Evolutionary conservation across 1,140 invertebrate genomes (phyloP).

Genomic region (Agrypnia vestita): DNA sequence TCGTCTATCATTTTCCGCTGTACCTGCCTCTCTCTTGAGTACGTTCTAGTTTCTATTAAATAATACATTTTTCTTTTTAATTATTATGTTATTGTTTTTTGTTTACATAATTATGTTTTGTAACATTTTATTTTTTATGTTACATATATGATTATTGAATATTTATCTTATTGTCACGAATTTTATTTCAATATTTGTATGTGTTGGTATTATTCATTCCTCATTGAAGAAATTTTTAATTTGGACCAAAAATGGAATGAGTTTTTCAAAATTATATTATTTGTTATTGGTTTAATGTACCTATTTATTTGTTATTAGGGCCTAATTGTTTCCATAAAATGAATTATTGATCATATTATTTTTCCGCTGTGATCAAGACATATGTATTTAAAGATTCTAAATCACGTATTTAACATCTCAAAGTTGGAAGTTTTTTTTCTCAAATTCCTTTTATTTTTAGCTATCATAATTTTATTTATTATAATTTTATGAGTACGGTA

Average conservation of each 20-base stretch:
- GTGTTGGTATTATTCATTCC: slow-evolving; percentile 40
- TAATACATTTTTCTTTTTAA: too few relatives aligned
- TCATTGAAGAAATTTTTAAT: slow-evolving; percentile 34
- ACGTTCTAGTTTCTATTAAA: too few relatives aligned
- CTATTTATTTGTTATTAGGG: slow-evolving; percentile 33
- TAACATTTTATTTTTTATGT: slow-evolving; percentile 6
- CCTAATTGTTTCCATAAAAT: background rate
- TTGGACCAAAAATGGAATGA: slow-evolving; percentile 33
- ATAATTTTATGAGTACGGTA: too few relatives aligned
- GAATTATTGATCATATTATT: slow-evolving; percentile 1
- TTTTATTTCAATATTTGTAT: too few relatives aligned
- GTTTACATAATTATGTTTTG: slow-evolving; percentile 11
- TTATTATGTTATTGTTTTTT: slow-evolving; percentile 8
- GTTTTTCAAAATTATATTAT: slow-evolving; percentile 42
- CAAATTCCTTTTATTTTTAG: too few relatives aligned
- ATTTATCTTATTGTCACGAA: background rate
- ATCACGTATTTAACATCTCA: too few relatives aligned
- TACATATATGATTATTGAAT: slow-evolving; percentile 17
- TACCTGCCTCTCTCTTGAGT: too few relatives aligned
- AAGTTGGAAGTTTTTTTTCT: too few relatives aligned
- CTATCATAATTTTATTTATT: too few relatives aligned
- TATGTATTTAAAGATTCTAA: too few relatives aligned
- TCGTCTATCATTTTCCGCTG: too few relatives aligned
- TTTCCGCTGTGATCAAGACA: background rate
- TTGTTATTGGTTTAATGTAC: slow-evolving; percentile 46